Evolutionary conservation across 1,140 invertebrate species (phyloP).

Genomic region (Capitella teleta): DNA sequence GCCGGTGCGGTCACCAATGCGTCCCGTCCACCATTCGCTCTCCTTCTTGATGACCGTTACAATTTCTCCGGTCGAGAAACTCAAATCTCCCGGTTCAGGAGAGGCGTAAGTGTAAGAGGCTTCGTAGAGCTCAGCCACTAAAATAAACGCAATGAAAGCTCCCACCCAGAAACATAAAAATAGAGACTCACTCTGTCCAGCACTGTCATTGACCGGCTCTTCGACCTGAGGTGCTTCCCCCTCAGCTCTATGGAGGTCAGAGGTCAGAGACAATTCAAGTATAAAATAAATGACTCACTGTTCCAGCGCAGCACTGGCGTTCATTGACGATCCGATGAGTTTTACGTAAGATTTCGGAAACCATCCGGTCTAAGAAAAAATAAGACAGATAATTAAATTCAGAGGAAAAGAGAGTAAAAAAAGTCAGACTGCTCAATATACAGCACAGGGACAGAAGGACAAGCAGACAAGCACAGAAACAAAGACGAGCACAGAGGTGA

Average conservation of each 20-base stretch:
- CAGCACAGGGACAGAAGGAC: no score
- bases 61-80: slow-evolving; percentile 79
- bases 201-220: no score
- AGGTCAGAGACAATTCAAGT: neutral
- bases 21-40: slow-evolving; percentile 97
- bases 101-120: slow-evolving; percentile 55
- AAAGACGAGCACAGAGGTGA: neutral
- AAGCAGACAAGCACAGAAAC: neutral
- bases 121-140: slow-evolving; percentile 34
- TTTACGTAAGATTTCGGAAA: slow-evolving; percentile 63
- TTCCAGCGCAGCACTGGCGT: slow-evolving; percentile 3
- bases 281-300: neutral
- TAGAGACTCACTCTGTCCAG: no score
- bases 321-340: slow-evolving; percentile 28
- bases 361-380: slow-evolving; percentile 49
- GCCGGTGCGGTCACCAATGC: slow-evolving; percentile 67
- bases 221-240: no score
- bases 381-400: no score
- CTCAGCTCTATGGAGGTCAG: no score
- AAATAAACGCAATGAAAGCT: no score
- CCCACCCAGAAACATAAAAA: no score
- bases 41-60: slow-evolving; percentile 53
- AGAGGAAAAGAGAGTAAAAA: no score
- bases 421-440: no score
- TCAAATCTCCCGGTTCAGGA: slow-evolving; percentile 77